Evolutionary conservation across 2,888 invertebrate genomes (phyloP), one percentile per base, ranked within the genome.

Genomic region (Teleiodes luculella): DNA sequence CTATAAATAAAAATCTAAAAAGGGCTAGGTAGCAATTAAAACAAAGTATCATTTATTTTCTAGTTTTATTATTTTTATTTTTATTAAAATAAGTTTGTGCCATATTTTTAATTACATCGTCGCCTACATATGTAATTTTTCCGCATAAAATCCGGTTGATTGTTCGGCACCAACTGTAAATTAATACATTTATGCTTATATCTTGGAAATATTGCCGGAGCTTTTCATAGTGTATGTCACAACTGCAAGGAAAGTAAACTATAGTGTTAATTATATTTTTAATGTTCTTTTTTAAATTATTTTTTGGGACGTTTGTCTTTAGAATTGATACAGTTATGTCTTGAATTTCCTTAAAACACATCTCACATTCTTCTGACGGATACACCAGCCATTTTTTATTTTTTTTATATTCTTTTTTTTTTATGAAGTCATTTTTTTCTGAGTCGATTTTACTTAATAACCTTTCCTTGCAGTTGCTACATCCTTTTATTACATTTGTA

Each of bases 401-500:
- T 37, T 13, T 24, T 24, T 48, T 48, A 35, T 37, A 50, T 28
- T 50, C 50, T 37, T 50, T 50, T n/a, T 6, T 4, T 20, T 37
- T 24, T 28, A 50, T 37, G 37, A 7, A 50, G n/a, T 36, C 37
- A 36, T 28, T 13, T 20, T 11, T 43, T 16, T 49, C 30, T 33
- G 35, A 14, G 43, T 18, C 7, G 14, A 4, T 39, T 39, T 7
- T 11, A 2, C 7, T 13, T 20, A 43, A 20, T 20, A 20, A 8
- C 3, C 20, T 43, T 57, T 35, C 57, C 6, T 24, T 24, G 45
- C 59, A 58, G 35, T 36, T 16, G 56, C 54, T 24, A 46, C 54
- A 58, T 11, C 11, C 18, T 53, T 57, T 60, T 11, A 52, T 31
- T 36, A 60, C 31, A 30, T 52, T 47, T 55, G 54, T 60, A n/a